Evolutionary conservation across 1,140 invertebrate genomes (phyloP), one percentile per base, ranked within the genome.

Genomic region (Telenomus remus): DNA sequence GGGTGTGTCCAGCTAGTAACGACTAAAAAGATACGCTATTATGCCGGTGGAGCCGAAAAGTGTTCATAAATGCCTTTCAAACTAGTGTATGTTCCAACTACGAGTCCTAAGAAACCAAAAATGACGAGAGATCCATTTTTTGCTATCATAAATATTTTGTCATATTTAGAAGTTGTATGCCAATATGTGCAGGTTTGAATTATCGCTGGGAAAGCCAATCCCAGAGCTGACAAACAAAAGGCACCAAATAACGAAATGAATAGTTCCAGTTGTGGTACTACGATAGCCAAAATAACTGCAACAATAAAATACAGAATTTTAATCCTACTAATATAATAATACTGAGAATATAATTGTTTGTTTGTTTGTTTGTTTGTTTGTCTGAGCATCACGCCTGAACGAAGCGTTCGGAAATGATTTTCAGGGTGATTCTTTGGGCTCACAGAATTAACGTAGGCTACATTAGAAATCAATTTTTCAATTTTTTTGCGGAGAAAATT

Each of bases 211-310:
- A 97, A 95, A 0, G 95, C 94, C 11, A 98, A 87, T 0, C 96
- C 96, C 15, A 97, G 88, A 0, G 94, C 93, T 7, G 95, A 95
- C 6, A 96, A 90, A 70, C 93, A 94, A 0, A 97, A 87, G 0
- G 96, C 95, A 19, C 97, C 97, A 78, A 97, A 94, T 35, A 97
- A 88, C 0, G 96, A 96, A 63, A 98, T 98, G 84, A 97, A 94
- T 3, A 96, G 88, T 48, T 96, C 95, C 73, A 98, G 86, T 76
- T 95, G 91, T 0, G 95, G 95, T 50, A 97, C 91, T 0, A 91
- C 90, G 5, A 93, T 91, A 3, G 95, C 95, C 69, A 97, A 83
- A 10, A 91, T 82, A 89, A 95, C 95, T 96, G 83, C 1, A 90
- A 89, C 69, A 74, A 63, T 16, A 68, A 59, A 11, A 76, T n/a